A percentile compares a stretch with the other conserved stretches of the same genome.
phyloP scores from a whole-genome alignment of 2,888 invertebrate species.

The Geotrupes spiniger region DNA sequence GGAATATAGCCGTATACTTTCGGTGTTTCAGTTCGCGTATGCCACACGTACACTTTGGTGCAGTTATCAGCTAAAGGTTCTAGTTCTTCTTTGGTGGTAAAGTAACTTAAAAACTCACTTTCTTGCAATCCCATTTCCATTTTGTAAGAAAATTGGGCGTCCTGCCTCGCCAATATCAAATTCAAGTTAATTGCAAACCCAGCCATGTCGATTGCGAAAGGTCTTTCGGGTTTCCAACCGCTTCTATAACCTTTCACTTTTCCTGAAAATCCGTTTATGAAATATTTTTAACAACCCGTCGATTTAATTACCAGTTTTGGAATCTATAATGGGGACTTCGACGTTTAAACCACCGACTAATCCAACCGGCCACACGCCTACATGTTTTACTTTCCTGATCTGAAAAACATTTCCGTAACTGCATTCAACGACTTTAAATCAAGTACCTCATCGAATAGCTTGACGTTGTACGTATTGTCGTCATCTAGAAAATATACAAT shows the following conservation, averaged over 20 bases:
- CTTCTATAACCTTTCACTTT: slow-evolving; percentile 65
- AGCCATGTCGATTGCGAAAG: slow-evolving; percentile 98
- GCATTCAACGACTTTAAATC: no score
- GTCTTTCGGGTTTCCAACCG: slow-evolving; percentile 85
- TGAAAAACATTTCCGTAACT: no score
- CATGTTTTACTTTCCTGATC: slow-evolving; percentile 77
- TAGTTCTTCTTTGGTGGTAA: slow-evolving; percentile 70
- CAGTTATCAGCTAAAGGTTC: slow-evolving; percentile 91
- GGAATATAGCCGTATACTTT: slow-evolving; percentile 68
- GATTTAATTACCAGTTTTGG: slow-evolving; percentile 54
- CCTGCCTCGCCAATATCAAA: slow-evolving; percentile 66
- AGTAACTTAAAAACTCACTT: slow-evolving; percentile 74
- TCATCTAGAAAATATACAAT: slow-evolving; percentile 96
- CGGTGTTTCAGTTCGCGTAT: slow-evolving; percentile 91
- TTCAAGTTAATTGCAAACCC: slow-evolving; percentile 87
- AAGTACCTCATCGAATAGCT: slow-evolving; percentile 84
- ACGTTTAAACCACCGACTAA: slow-evolving; percentile 93
- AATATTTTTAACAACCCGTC: slow-evolving; percentile 50
- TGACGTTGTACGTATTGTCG: slow-evolving; percentile 89
- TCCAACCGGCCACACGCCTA: slow-evolving; percentile 95
- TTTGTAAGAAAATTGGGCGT: slow-evolving; percentile 78
- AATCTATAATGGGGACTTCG: slow-evolving; percentile 79
- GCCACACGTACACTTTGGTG: slow-evolving; percentile 97
- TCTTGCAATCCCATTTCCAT: slow-evolving; percentile 89
- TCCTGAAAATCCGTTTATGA: slow-evolving; percentile 38